These are phyloP conservation scores for Cheilosia scutellata DNA, from an alignment of 2,888 invertebrate species.

Conservation along the genomic window DNA sequence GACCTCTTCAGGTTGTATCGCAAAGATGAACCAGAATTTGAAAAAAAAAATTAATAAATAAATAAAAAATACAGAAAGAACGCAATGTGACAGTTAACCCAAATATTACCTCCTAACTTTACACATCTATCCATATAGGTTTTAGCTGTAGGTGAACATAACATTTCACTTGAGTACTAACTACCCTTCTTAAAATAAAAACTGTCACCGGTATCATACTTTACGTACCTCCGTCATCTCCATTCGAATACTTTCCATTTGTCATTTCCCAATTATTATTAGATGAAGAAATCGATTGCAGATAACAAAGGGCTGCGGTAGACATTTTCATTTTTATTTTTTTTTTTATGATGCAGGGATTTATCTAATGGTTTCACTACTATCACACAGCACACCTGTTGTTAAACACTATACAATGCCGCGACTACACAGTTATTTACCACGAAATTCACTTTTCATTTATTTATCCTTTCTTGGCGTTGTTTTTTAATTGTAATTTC, in stretches of 20 bases:
- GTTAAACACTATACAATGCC: constrained; percentile 10
- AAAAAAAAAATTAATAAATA: too few species aligned
- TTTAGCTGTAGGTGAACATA: too few species aligned
- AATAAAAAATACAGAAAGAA: too few species aligned
- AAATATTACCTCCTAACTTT: too few species aligned
- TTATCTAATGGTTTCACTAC: constrained; percentile 13
- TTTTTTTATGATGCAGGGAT: neutral
- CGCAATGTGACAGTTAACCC: too few species aligned
- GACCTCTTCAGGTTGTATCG: too few species aligned
- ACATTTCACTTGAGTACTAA: too few species aligned
- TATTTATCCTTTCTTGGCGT: constrained; percentile 25
- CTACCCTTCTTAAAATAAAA: neutral
- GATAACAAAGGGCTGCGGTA: constrained; percentile 77
- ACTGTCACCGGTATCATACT: neutral
- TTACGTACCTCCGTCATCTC: constrained; percentile 42
- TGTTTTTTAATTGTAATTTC: constrained; percentile 12
- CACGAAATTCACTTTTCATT: constrained; percentile 29
- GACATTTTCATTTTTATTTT: constrained; percentile 74
- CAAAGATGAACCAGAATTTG: too few species aligned
- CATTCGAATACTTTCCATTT: constrained; percentile 51
- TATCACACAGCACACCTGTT: constrained; percentile 3
- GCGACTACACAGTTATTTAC: constrained; percentile 4
- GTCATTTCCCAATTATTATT: constrained; percentile 77
- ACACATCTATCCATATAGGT: too few species aligned
- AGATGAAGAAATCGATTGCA: constrained; percentile 74